phyloP scores from a whole-genome alignment of 2,888 invertebrate genomes.

The Coremacera marginata region DNA sequence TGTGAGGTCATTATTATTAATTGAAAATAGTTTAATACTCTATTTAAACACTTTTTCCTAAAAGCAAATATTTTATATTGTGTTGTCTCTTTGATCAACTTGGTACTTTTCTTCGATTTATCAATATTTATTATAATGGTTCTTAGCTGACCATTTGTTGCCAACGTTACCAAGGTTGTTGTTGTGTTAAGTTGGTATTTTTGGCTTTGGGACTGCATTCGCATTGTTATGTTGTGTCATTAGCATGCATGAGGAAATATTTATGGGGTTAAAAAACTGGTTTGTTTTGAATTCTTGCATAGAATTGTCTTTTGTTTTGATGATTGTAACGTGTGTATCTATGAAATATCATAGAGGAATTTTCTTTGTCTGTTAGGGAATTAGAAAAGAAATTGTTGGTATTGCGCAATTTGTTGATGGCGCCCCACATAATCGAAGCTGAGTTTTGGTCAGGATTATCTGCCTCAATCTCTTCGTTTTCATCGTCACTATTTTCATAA shows the following conservation, averaged over 20 bases:
- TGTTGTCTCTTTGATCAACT: neutral
- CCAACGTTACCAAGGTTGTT: conserved; percentile 53
- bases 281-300: neutral
- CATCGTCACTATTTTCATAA: too few relatives aligned
- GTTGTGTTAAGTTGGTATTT: conserved; percentile 46
- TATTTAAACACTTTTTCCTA: neutral
- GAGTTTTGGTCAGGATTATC: too few relatives aligned
- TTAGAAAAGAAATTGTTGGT: too few relatives aligned
- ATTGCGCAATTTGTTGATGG: too few relatives aligned
- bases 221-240: conserved; percentile 44
- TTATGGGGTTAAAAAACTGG: neutral
- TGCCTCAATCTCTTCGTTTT: too few relatives aligned
- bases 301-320: neutral
- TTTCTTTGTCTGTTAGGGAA: neutral
- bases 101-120: conserved; percentile 47
- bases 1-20: conserved; percentile 70
- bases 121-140: conserved; percentile 46
- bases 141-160: conserved; percentile 47
- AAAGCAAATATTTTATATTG: neutral
- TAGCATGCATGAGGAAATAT: neutral
- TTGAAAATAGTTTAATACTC: neutral
- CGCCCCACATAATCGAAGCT: too few relatives aligned
- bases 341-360: neutral
- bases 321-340: neutral
- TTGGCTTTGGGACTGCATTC: conserved; percentile 48